Base-by-base conservation (phyloP, 2,113 vertebrate genomes). In the Pelodiscus sinensis region DNA sequence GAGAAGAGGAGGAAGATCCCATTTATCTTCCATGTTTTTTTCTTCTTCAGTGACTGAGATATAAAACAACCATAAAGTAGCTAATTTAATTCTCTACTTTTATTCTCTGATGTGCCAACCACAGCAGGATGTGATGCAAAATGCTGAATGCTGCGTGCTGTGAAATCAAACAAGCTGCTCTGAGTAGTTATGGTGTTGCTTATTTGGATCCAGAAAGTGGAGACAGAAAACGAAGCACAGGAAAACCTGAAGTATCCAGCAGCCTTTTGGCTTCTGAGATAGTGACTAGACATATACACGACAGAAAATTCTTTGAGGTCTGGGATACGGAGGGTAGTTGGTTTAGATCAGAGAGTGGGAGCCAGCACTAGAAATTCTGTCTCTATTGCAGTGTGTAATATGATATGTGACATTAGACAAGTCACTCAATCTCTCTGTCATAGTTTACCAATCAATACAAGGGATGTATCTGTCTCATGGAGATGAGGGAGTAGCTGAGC, bases 1-100 rank as follows among this genome's bases (percentile, higher is more conserved):
- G 60, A 81, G 89, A 60, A 84, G 79, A 85, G 78, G 75, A 73
- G 60, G 38, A 85, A 31, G 81, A 85, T 65, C 1, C 1, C 10
- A 16, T 96, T 94, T 86, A 92, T 84, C 80, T 86, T 68, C 81
- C 92, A 56, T 35, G 58, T 52, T 7, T 94, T 94, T 87, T 85
- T 38, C 83, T 16, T 85, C 88, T 6, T 79, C 91, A 87, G 93
- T 88, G 88, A 75, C 29, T 38, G 81, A 80, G 86, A 56, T 68
- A n/a, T 4, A 56, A 3, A 75, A 1, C 54, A 79, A 82, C 18
- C 79, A 75, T 79, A 24, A 94, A 95, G 2, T 0, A 92, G 86
- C 84, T 88, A 82, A 95, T 95, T 93, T 85, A 75, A 85, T 86
- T 86, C 89, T 82, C 79, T 27, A 15, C 58, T 81, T 50, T 38